A percentile compares a stretch with the other conserved stretches of the same genome.
phyloP scores from a whole-genome alignment of 1,140 invertebrate genomes.

The Musca domestica region DNA sequence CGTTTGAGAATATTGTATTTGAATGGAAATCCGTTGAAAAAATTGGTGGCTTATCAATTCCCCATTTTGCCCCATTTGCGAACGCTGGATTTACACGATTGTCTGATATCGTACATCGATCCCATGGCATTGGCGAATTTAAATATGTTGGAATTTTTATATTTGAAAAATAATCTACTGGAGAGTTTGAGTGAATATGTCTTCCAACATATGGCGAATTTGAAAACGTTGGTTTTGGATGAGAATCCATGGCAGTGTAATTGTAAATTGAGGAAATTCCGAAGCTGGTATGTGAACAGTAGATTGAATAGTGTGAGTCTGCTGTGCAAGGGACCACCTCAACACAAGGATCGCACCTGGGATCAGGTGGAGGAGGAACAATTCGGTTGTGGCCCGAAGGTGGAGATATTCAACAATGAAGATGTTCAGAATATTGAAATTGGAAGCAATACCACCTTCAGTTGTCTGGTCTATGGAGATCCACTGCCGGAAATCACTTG shows the following conservation, averaged over 20 bases:
- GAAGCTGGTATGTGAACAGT: constrained; percentile 74
- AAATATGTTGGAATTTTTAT: constrained; percentile 67
- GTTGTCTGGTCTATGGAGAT: constrained; percentile 77
- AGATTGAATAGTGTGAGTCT: constrained; percentile 66
- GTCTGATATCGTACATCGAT: constrained; percentile 70
- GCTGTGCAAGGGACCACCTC: constrained; percentile 62
- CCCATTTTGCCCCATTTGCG: constrained; percentile 69
- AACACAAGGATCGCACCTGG: constrained; percentile 64
- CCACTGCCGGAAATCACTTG: constrained; percentile 80
- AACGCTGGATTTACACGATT: constrained; percentile 73
- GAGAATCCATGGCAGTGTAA: constrained; percentile 90
- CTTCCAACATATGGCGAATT: constrained; percentile 64
- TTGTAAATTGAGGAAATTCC: constrained; percentile 76
- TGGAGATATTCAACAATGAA: constrained; percentile 59
- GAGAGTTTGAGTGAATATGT: constrained; percentile 64
- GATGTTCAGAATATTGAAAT: constrained; percentile 67
- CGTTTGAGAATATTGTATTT: constrained; percentile 67
- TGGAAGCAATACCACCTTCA: constrained; percentile 74
- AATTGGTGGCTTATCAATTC: constrained; percentile 66
- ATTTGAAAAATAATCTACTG: constrained; percentile 68
- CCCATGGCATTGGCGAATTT: constrained; percentile 69
- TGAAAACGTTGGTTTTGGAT: constrained; percentile 77
- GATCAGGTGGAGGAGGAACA: constrained; percentile 64
- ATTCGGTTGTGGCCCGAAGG: constrained; percentile 73
- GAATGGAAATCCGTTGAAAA: constrained; percentile 69